Base-by-base conservation (phyloP, 2,888 invertebrate genomes). In the Ametastegia equiseti region DNA sequence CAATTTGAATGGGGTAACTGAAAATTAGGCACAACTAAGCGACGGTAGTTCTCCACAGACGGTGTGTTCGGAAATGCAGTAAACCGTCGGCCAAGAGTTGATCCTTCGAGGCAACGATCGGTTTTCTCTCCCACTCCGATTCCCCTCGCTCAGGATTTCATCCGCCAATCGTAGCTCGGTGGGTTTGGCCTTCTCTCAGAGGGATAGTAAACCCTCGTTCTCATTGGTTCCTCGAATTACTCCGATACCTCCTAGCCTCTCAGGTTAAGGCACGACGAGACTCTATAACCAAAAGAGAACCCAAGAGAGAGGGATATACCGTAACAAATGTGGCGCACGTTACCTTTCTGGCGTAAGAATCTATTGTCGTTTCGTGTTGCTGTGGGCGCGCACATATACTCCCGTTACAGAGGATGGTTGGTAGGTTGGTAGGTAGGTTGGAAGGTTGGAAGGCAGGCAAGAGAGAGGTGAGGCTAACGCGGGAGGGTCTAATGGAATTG, bases 41-140 rank as follows among this genome's bases (percentile, higher is more conserved):
- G 75, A 75, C 78, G 78, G 75, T 81, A 67, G 81, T 80, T 71
- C 86, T 83, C 82, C 82, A 19, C 82, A 84, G 80, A 81, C 83
- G 86, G 83, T 84, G 80, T 83, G 82, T 85, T 85, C 82, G 83
- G 83, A 84, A 87, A 83, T 87, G 86, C 83, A 84, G 83, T 82
- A 83, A 81, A 60, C 77, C 78, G 83, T 30, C 71, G 81, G 75
- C 23, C 60, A 57, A 63, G 78, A 78, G 63, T 78, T 63, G 57
- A 57, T 57, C 60, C 42, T 78, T 78, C 23, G 78, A n/a, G 9
- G 78, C 78, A 63, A 78, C 60, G 39, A 78, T 78, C 63, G 75
- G 75, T 63, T 78, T 78, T 63, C 15, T 1, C 63, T 42, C 78
- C 78, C 63, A 27, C 78, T 39, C 27, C 42, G 13, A n/a, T 36